Evolutionary conservation across 2,797 vertebrate species (phyloP), one percentile per base, ranked within the genome.

Genomic region (Eleutherodactylus coqui): DNA sequence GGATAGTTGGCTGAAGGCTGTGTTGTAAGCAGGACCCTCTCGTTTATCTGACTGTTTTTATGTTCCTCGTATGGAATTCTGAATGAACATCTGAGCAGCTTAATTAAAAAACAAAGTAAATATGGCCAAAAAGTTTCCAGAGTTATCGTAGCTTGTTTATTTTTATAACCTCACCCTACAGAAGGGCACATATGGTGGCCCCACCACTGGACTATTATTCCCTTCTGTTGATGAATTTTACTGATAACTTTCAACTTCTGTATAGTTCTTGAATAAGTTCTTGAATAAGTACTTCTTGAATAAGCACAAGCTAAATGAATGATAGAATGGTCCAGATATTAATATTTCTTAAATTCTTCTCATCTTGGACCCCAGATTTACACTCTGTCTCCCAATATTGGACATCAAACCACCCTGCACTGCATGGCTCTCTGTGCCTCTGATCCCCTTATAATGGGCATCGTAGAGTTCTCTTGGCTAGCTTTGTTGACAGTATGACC

Each of bases 1-100:
- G 62, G 79, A 70, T 82, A 69, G 32, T 82, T 82, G 79, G 79
- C 79, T 36, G 62, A n/a, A 19, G 62, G 43, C 2, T 81, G 19
- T n/a, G 29, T 69, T 69, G 62, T 49, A 69, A 47, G 29, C 19
- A 45, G 24, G 16, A 67, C 19, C 41, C 45, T 80, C 9, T 19
- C 17, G 21, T 38, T 38, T 32, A 17, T 72, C n/a, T 41, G 4
- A 5, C 45, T 38, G 43, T 7, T 49, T 21, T 21, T 53, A 4
- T 38, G 75, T 38, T 78, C 53, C 51, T 78, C 13, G 1, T 38
- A 24, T 27, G 45, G 38, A 78, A 78, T 41, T 34, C 36, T 41
- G 21, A 78, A 60, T 78, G 76, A 60, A 60, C 21, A 34, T 41
- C 17, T 32, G 4, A 53, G 47, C 55, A 27, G 21, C 1, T 11